phyloP scores from a whole-genome alignment of 1,140 invertebrate species.

The Pseudomyrmex cubaensis region DNA sequence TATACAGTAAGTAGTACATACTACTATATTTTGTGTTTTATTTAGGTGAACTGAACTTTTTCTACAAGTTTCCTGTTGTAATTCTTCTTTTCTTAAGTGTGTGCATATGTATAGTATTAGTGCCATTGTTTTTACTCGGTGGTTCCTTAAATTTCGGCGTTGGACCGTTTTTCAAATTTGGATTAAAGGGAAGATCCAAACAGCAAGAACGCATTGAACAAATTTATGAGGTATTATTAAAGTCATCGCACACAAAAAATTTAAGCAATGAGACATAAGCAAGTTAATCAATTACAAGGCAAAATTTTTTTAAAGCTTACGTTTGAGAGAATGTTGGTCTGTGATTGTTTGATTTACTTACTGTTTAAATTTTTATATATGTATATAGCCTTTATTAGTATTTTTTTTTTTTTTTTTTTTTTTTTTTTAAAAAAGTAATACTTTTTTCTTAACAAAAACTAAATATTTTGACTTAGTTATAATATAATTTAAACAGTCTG shows the following conservation, averaged over 20 bases:
- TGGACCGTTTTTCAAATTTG: conserved; percentile 67
- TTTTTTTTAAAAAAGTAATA: not conserved
- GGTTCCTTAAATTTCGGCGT: conserved; percentile 67
- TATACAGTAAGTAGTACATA: not conserved
- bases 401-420: not conserved
- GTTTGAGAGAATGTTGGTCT: no score
- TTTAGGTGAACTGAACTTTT: conserved; percentile 38
- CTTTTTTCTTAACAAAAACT: not conserved
- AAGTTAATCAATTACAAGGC: no score
- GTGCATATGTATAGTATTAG: conserved; percentile 43
- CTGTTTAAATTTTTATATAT: no score
- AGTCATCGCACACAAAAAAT: no score
- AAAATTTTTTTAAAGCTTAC: no score
- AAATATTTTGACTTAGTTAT: not conserved
- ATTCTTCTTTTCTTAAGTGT: conserved; percentile 50
- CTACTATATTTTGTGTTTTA: not conserved
- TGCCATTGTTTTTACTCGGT: conserved; percentile 63
- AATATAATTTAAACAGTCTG: not conserved
- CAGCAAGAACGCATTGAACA: conserved; percentile 47
- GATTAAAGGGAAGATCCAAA: conserved; percentile 36
- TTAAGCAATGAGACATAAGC: no score
- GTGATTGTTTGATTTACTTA: no score
- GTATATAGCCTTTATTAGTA: no score
- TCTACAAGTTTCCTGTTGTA: not conserved
- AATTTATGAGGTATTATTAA: conserved; percentile 44